phyloP scores from a whole-genome alignment of 2,113 vertebrate species.

The Myotis yumanensis region DNA sequence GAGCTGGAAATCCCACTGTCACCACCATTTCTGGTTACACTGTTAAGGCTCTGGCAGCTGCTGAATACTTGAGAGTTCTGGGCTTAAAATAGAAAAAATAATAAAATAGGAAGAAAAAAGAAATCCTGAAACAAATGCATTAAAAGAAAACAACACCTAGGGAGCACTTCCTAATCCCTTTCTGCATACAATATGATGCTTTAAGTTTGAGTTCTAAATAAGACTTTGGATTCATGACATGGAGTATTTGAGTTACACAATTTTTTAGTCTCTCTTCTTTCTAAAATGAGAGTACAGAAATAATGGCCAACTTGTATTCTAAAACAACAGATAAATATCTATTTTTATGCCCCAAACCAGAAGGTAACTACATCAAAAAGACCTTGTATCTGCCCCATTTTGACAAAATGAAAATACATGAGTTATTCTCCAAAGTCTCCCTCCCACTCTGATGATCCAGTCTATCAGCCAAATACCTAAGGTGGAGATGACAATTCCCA shows the following conservation, averaged over 20 bases:
- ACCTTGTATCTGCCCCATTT: neutral
- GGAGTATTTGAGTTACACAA: neutral
- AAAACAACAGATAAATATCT: neutral
- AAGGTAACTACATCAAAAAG: conserved; percentile 12
- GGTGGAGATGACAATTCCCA: conserved; percentile 97
- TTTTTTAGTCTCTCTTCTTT: neutral
- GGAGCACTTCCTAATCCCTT: neutral
- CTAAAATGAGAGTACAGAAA: conserved; percentile 2
- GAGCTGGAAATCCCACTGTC: conserved; percentile 85
- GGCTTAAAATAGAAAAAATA: conserved; percentile 83
- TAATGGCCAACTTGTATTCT: neutral
- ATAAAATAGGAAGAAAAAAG: conserved; percentile 26
- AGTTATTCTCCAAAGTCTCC: conserved; percentile 45
- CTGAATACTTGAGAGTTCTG: conserved; percentile 97
- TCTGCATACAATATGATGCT: neutral
- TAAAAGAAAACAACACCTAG: neutral
- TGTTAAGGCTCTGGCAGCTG: conserved; percentile 95
- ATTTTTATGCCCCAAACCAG: neutral
- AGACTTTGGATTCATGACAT: neutral
- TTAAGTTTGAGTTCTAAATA: neutral
- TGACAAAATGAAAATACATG: conserved; percentile 24
- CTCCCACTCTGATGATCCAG: conserved; percentile 11
- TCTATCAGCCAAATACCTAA: conserved; percentile 87
- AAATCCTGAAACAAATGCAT: neutral
- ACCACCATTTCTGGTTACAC: conserved; percentile 87